These are phyloP conservation scores for Epinephelus coioides DNA, from an alignment of 2,797 vertebrate species.

Conservation along the genomic window DNA sequence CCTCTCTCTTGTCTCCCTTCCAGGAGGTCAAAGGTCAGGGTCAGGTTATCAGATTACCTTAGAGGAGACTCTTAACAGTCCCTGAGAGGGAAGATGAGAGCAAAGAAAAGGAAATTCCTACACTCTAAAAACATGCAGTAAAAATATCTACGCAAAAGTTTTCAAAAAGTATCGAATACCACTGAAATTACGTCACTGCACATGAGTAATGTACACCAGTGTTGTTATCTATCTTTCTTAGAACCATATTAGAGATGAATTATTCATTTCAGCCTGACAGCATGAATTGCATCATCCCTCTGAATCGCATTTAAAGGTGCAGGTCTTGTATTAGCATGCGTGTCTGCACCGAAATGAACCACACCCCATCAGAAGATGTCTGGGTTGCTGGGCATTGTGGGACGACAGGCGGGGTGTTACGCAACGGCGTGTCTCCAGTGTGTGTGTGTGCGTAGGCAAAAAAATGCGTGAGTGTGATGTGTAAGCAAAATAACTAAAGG, in stretches of 20 bases:
- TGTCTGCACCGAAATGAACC: conserved; percentile 27
- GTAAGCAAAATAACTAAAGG: conserved; percentile 20
- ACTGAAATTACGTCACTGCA: not conserved
- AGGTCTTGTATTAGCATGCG: not conserved
- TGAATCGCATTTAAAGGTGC: conserved; percentile 30
- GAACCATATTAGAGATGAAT: conserved; percentile 31
- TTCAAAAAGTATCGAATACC: not conserved
- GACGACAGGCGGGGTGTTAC: not conserved
- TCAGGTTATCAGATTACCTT: conserved; percentile 31
- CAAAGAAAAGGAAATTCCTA: conserved; percentile 21
- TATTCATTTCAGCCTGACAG: conserved; percentile 48
- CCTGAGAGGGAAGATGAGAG: conserved; percentile 4
- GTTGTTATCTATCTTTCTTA: not conserved
- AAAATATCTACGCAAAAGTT: not conserved
- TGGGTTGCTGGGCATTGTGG: conserved; percentile 15
- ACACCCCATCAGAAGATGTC: conserved; percentile 7
- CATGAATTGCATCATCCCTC: conserved; percentile 58
- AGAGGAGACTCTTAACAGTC: conserved; percentile 18
- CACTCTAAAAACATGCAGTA: not conserved
- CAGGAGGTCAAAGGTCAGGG: conserved; percentile 47
- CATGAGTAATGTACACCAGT: not conserved
- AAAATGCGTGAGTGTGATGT: not conserved
- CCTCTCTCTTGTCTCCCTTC: not conserved
- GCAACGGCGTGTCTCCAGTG: not conserved
- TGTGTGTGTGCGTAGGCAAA: not conserved